Base-by-base conservation (phyloP, 2,888 invertebrate species). In the Tricholauxania praeusta region DNA sequence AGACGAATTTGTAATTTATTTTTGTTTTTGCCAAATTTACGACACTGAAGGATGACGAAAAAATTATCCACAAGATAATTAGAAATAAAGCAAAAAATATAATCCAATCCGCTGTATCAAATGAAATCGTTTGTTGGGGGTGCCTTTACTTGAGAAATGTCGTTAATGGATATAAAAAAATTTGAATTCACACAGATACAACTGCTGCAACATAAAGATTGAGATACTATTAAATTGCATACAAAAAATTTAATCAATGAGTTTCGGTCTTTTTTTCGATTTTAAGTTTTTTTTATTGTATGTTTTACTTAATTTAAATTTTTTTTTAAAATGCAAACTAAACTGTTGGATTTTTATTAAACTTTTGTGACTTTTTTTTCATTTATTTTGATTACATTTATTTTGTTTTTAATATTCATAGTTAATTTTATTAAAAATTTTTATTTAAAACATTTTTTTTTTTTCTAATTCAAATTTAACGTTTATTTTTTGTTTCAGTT, bases 391-490 rank as follows among this genome's bases (percentile, higher is more conserved):
- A 22, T 22, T 22, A 22, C 22, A 22, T 22, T 53, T 7, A 55
- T 67, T 14, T 5, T 10, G 19, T 19, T 28, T 62, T 48, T 12
- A 39, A 10, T 47, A n/a, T 53, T 47, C 57, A 10, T 70, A 60
- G 22, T 59, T 22, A 59, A 52, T 59, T 65, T 55, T 4, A 5
- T 59, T 49, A 28, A 12, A n/a, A 62, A 1, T 8, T 4, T 28
- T 5, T 55, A n/a, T 15, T 62, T 32, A 15, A 39, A 39, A 32
- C 12, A 39, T 19, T 17, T 3, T 19, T 15, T 39, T 32, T 28
- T 52, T 49, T 60, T 51, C 4, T 39, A 28, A 32, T 55, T 47
- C 19, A 62, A 59, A 68, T 53, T 39, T 67, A 72, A 67, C 65
- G 49, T 48, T 49, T 19, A 14, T 17, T 14, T 65, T 19, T 47